Conservation (phyloP, 30 jellyfish, hydroid and myxozoan species). For the Mastigias papua region DNA sequence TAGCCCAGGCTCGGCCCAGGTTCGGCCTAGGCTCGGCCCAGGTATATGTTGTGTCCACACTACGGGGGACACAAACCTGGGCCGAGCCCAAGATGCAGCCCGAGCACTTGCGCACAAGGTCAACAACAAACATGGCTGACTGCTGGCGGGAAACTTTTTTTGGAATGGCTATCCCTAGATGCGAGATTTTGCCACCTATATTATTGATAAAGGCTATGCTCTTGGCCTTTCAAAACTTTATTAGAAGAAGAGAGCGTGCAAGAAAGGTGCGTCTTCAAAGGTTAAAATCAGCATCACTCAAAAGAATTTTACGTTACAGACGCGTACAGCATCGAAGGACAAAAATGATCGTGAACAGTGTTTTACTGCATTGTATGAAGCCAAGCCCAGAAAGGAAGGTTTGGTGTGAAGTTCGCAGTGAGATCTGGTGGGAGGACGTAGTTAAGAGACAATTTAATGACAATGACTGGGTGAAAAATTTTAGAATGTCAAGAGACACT, state of each 20-base stretch:
- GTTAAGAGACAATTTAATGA: conserved; percentile 4
- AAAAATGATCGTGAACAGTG: background rate
- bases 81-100: too few relatives aligned
- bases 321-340: background rate
- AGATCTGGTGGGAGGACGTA: conserved; percentile 43
- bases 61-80: too few relatives aligned
- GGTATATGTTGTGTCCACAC: too few relatives aligned
- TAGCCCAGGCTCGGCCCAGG: too few relatives aligned
- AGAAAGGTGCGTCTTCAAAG: background rate
- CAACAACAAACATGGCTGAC: too few relatives aligned
- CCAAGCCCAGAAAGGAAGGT: background rate
- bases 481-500: conserved; percentile 28
- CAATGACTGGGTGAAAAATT: conserved; percentile 16
- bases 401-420: conserved; percentile 30
- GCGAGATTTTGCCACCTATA: too few relatives aligned
- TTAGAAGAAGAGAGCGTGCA: background rate
- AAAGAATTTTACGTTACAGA: background rate
- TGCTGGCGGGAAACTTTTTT: too few relatives aligned
- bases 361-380: background rate
- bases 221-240: too few relatives aligned
- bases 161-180: too few relatives aligned
- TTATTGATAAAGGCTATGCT: too few relatives aligned
- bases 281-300: background rate
- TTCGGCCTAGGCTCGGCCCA: too few relatives aligned
- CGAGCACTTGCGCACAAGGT: too few relatives aligned